Evolutionary conservation across 2,888 invertebrate species (phyloP), one percentile per base, ranked within the genome.

Genomic region (Loripinus fragilis): DNA sequence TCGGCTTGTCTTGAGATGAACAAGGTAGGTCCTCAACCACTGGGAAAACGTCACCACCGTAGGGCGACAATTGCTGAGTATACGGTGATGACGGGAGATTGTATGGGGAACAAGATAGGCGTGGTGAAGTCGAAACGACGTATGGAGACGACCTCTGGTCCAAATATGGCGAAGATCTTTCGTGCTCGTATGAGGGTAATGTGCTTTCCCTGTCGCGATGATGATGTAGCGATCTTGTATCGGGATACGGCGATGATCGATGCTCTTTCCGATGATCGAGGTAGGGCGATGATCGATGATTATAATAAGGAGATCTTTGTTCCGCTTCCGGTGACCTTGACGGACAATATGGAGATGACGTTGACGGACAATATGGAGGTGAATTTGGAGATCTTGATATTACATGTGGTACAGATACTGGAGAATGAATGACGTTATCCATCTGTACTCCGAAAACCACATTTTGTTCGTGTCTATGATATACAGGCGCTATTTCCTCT

Each of bases 1-100:
- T 92, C 2, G 92, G 92, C 73, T 91, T 89, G 20, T 81, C 85
- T 68, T 87, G 85, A 30, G 72, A 41, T 38, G 70, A 60, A 5
- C 5, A 60, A 2, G 20, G 42, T n/a, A 17, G 64, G 66, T 45
- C 72, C n/a, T 50, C 64, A 28, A 15, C 30, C n/a, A n/a, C n/a
- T 17, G 55, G 68, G 12, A 48, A 45, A 33, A 73, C 71, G 65
- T 70, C 70, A 50, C 70, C 70, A 23, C 33, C 41, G n/a, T 12
- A 70, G 48, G 71, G 66, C 75, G 55, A 67, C 70, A 42, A 67
- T 65, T 41, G 71, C 33, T 45, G 64, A 30, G 65, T 28, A 35
- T 69, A 48, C 68, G 71, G 23, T 68, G 55, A 30, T 55, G 72
- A 8, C 35, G 45, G 30, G 41, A 60, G 45, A 38, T 42, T 72